These are phyloP conservation scores for Archilochus colubris DNA, from an alignment of 2,113 vertebrate species.

Conservation along the genomic window DNA sequence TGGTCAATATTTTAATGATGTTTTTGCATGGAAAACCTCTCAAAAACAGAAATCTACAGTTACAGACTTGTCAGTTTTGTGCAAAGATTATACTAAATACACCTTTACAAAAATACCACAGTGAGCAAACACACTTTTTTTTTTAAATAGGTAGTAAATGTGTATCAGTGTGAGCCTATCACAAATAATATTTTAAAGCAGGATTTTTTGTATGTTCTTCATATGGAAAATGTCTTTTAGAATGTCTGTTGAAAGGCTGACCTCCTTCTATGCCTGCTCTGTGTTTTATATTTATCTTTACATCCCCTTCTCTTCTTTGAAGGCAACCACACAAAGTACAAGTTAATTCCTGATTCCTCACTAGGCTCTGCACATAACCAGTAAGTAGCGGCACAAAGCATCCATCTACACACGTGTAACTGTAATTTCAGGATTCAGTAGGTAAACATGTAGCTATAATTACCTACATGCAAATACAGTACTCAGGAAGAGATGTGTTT, in stretches of 20 bases:
- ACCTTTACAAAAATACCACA: background rate
- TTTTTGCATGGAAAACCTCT: background rate
- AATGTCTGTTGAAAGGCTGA: background rate
- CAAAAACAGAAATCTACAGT: background rate
- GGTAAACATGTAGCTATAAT: conserved; percentile 22
- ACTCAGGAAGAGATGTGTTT: background rate
- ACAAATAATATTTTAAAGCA: background rate
- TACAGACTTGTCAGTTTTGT: background rate
- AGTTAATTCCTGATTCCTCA: background rate
- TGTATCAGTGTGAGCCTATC: background rate
- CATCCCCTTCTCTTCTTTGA: background rate
- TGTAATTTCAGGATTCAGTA: conserved; percentile 43
- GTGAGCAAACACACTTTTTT: background rate
- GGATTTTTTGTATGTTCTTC: background rate
- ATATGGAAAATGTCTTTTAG: background rate
- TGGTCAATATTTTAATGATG: background rate
- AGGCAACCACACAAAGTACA: background rate
- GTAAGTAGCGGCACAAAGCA: background rate
- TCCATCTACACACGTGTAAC: background rate
- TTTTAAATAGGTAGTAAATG: background rate
- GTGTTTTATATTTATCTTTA: background rate
- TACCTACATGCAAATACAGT: background rate
- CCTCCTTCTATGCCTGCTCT: background rate
- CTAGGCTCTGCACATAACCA: background rate
- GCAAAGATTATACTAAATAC: background rate